Base-by-base conservation (phyloP, 2,797 vertebrate genomes). In the Neostethus bicornis region DNA sequence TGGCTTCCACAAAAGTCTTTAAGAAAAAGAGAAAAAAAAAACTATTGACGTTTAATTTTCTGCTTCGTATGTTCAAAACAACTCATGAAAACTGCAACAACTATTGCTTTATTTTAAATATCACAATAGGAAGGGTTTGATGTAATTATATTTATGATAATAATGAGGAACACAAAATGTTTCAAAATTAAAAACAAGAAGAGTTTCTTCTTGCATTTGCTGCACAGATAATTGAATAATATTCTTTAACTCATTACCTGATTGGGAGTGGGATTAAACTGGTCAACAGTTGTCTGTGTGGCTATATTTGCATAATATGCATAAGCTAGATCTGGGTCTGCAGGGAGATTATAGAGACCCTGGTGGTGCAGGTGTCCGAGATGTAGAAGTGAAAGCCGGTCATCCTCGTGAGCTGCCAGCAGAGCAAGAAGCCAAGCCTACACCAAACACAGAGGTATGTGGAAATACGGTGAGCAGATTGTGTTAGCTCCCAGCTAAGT, bases 221-320 rank as follows among this genome's bases (percentile, higher is more conserved):
- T n/a, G n/a, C n/a, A n/a, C n/a, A n/a, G n/a, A n/a, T n/a, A n/a
- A n/a, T n/a, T n/a, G n/a, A n/a, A n/a, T n/a, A n/a, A n/a, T n/a
- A 23, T 20, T 51, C 14, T 37, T 20, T 5, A 21, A 25, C n/a
- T 19, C 29, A 17, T 49, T 51, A 94, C 93, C 91, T 94, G 92
- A 25, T 90, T 26, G 29, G 86, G 34, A 38, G 85, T 77, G 10
- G 79, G 87, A 13, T 82, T 77, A 1, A 79, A 77, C 1, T 80
- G 85, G 65, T 94, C 93, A 0, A 37, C 0, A 25, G 58, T 72
- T 12, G 92, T 93, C 75, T 93, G 91, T 51, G 78, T 74, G 5
- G 90, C 93, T 8, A 93, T 87, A 73, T 93, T 93, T 66, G 87
- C 75, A 63, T 94, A 94, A 65, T 94, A 94, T 13, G 84, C 91